Evolutionary conservation across 2,888 invertebrate genomes (phyloP).

Genomic region (Epinotia bilunana): DNA sequence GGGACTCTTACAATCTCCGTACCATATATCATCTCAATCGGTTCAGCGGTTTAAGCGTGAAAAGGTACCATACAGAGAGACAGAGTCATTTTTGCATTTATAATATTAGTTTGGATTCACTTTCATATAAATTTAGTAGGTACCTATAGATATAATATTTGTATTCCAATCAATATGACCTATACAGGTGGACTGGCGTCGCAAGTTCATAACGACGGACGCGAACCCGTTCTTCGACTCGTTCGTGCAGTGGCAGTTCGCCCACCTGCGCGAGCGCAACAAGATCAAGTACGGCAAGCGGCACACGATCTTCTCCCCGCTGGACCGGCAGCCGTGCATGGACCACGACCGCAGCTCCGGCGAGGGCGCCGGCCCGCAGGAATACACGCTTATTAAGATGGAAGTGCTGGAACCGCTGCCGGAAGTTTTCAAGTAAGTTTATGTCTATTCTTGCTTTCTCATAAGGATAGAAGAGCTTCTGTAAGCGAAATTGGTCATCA

Average conservation of each 20-base stretch:
- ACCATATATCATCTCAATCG: constrained; percentile 15
- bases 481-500: too few species aligned
- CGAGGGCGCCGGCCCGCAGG: constrained; percentile 99
- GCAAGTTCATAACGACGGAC: constrained; percentile 99
- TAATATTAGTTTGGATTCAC: too few species aligned
- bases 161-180: background rate
- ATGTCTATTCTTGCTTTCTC: background rate
- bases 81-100: too few species aligned
- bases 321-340: constrained; percentile 99
- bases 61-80: too few species aligned
- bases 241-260: constrained; percentile 98
- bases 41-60: constrained; percentile 31
- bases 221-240: constrained; percentile 99
- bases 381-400: constrained; percentile 98
- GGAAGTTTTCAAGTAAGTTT: constrained; percentile 85
- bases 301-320: constrained; percentile 97
- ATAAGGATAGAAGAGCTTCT: too few species aligned
- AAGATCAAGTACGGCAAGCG: constrained; percentile 99
- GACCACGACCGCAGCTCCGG: constrained; percentile 98
- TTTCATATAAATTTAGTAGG: too few species aligned
- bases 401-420: constrained; percentile 90
- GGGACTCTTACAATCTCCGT: too few species aligned
- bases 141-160: too few species aligned
- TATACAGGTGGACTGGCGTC: constrained; percentile 96
- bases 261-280: constrained; percentile 91